A percentile compares a stretch with the other conserved stretches of the same genome.
phyloP scores from a whole-genome alignment of 1,140 invertebrate species.

The Spodoptera litura region DNA sequence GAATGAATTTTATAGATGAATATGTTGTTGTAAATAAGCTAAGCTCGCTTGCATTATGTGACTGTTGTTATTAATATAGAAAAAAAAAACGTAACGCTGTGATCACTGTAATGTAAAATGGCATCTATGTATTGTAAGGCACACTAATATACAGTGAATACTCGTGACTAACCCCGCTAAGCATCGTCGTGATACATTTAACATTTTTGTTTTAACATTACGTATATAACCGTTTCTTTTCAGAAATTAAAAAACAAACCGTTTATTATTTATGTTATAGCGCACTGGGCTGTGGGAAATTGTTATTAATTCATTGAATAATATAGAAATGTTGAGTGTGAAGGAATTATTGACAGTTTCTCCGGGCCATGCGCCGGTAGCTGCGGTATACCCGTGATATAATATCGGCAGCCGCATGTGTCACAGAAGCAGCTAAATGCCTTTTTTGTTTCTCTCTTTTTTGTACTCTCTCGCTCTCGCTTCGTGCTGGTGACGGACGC shows the following conservation, averaged over 20 bases:
- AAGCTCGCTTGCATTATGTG: slow-evolving; percentile 83
- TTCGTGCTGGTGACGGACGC: slow-evolving; percentile 75
- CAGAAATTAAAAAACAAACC: slow-evolving; percentile 18
- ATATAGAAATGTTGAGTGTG: neutral
- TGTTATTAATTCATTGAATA: neutral
- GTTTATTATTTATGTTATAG: slow-evolving; percentile 29
- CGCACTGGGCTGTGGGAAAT: slow-evolving; percentile 30
- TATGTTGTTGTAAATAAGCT: slow-evolving; percentile 80
- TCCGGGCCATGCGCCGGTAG: slow-evolving; percentile 39
- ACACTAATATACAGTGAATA: slow-evolving; percentile 74
- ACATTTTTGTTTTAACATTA: slow-evolving; percentile 57
- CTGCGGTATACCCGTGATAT: slow-evolving; percentile 38
- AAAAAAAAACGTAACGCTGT: slow-evolving; percentile 64
- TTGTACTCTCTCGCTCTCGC: slow-evolving; percentile 83
- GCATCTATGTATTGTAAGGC: slow-evolving; percentile 75
- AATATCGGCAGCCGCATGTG: slow-evolving; percentile 78
- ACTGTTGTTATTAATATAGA: slow-evolving; percentile 81
- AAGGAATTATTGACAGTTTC: slow-evolving; percentile 42
- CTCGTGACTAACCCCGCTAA: slow-evolving; percentile 81
- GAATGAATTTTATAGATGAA: slow-evolving; percentile 69
- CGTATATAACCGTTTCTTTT: slow-evolving; percentile 47
- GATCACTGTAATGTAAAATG: slow-evolving; percentile 72
- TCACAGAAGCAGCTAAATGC: slow-evolving; percentile 79
- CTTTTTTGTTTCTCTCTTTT: slow-evolving; percentile 81
- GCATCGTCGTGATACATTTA: slow-evolving; percentile 67